Evolutionary conservation across 2,888 invertebrate genomes (phyloP).

Genomic region (Zaprionus obscuricornis): DNA sequence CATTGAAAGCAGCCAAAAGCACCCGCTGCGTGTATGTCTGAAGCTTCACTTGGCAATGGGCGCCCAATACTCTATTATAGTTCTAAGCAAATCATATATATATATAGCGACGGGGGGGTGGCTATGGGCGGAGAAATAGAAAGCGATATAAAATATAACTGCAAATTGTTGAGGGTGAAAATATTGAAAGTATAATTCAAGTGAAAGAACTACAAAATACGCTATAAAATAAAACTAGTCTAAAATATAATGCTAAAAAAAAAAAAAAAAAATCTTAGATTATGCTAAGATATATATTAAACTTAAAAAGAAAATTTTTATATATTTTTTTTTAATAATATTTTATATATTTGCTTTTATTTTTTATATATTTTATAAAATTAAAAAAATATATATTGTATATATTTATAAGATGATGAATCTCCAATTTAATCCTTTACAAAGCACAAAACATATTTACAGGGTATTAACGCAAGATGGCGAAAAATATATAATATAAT

Average conservation of each 20-base stretch:
- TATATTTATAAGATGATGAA: too few species aligned
- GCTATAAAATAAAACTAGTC: too few species aligned
- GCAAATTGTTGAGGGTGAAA: constrained; percentile 34
- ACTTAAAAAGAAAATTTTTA: neutral
- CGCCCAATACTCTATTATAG: too few species aligned
- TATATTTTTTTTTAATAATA: too few species aligned
- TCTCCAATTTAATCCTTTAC: too few species aligned
- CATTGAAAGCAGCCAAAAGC: constrained; percentile 26
- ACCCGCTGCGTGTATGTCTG: constrained; percentile 36
- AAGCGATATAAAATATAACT: constrained; percentile 26
- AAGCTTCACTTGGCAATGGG: constrained; percentile 37
- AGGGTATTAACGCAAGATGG: constrained; percentile 24
- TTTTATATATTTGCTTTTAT: too few species aligned
- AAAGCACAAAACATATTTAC: constrained; percentile 1
- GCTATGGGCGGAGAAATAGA: neutral
- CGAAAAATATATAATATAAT: constrained; percentile 54
- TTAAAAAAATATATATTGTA: too few species aligned
- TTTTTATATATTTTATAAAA: too few species aligned
- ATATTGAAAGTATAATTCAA: too few species aligned
- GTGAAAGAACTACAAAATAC: too few species aligned
- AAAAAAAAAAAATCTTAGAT: neutral
- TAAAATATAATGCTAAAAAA: too few species aligned
- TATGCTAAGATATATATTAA: too few species aligned
- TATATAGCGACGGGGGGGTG: constrained; percentile 13
- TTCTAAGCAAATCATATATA: constrained; percentile 49